Evolutionary conservation across 2,113 vertebrate genomes (phyloP).

Genomic region (Phaethon lepturus): DNA sequence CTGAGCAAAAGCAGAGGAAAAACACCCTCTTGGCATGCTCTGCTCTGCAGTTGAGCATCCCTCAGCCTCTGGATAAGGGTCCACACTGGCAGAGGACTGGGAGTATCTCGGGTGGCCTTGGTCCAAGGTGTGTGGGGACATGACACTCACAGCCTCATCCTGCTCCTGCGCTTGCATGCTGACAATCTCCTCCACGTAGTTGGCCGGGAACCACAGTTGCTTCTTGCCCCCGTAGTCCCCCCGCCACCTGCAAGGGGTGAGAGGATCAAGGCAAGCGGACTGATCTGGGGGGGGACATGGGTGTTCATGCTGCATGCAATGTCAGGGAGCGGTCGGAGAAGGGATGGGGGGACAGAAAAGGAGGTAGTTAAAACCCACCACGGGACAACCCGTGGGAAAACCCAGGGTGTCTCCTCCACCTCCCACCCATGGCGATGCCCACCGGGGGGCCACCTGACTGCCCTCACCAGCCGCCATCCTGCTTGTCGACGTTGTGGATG

Average conservation of each 20-base stretch:
- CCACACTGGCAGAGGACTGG: neutral
- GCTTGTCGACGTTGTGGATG: constrained; percentile 86
- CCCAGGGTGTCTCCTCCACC: neutral
- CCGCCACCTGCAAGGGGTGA: constrained; percentile 87
- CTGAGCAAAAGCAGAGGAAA: neutral
- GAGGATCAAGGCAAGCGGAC: constrained; percentile 45
- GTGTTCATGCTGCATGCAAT: neutral
- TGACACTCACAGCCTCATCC: constrained; percentile 79
- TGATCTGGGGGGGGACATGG: neutral
- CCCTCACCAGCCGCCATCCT: constrained; percentile 87
- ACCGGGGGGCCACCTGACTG: fast-evolving
- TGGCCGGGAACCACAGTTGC: constrained; percentile 98
- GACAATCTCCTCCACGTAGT: constrained; percentile 94
- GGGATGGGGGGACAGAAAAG: neutral
- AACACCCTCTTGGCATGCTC: neutral
- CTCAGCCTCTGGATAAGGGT: neutral
- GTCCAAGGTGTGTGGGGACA: fast-evolving
- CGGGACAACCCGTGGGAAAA: fast-evolving
- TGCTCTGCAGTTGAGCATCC: neutral
- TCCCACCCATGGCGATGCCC: neutral
- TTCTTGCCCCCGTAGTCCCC: constrained; percentile 96
- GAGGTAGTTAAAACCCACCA: neutral
- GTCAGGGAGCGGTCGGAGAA: neutral
- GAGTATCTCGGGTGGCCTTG: fast-evolving
- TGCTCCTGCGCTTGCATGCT: constrained; percentile 84